Evolutionary conservation across 2,888 invertebrate genomes (phyloP).

Genomic region (Drosophila anomelani): DNA sequence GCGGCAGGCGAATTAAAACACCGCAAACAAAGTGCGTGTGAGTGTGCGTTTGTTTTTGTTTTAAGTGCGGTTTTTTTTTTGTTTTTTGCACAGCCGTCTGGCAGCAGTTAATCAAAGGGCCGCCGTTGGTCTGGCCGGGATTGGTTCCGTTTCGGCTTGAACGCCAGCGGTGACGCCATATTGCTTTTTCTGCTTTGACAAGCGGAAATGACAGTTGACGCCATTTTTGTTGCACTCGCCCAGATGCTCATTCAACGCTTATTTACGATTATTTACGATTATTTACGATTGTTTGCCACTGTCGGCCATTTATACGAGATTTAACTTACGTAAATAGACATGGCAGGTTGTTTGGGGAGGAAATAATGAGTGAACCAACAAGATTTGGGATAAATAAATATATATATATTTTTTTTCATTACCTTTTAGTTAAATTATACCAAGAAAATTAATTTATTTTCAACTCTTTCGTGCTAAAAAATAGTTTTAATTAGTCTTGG

Average conservation of each 20-base stretch:
- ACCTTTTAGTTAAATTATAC: too few species aligned
- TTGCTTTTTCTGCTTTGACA: slow-evolving; percentile 38
- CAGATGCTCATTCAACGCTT: slow-evolving; percentile 24
- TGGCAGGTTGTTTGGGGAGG: neutral
- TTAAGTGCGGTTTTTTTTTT: slow-evolving; percentile 35
- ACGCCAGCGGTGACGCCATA: slow-evolving; percentile 18
- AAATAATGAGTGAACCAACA: neutral
- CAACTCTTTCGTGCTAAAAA: neutral
- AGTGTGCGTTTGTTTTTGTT: neutral
- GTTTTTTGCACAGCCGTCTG: slow-evolving; percentile 16
- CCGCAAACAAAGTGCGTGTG: slow-evolving; percentile 32
- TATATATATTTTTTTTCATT: too few species aligned
- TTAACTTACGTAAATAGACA: neutral
- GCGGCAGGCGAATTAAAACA: slow-evolving; percentile 53
- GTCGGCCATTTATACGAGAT: slow-evolving; percentile 2
- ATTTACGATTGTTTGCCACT: slow-evolving; percentile 22
- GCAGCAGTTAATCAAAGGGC: slow-evolving; percentile 45
- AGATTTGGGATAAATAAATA: neutral
- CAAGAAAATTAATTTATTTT: neutral
- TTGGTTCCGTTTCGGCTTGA: slow-evolving; percentile 6
- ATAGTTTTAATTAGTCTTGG: neutral
- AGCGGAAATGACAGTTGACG: slow-evolving; percentile 61
- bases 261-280: slow-evolving; percentile 33
- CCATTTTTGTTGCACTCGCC: slow-evolving; percentile 55
- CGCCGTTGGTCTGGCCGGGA: slow-evolving; percentile 12